Base-by-base conservation (phyloP, 1,140 invertebrate species). In the Mycetomoellerius zeteki region DNA sequence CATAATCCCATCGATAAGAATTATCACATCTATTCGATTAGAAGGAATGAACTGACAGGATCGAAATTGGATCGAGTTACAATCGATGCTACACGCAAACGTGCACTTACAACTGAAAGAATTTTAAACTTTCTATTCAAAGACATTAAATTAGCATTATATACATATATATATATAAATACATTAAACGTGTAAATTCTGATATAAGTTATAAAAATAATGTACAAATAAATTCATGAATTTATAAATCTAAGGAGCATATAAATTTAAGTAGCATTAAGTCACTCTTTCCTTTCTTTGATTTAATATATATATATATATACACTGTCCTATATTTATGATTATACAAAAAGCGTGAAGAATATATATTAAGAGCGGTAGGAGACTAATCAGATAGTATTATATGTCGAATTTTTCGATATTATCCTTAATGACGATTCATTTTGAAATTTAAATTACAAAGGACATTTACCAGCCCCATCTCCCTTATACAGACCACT, bases 391-490 rank as follows among this genome's bases (percentile, higher is more conserved):
- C 33, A 30, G n/a, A 37, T 7, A 14, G 33, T 30, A 43, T n/a
- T n/a, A n/a, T n/a, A n/a, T 8, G 14, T 71, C 30, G 16, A 54
- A 72, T 14, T 71, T 43, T 72, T 47, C 33, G 65, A 71, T 19
- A 2, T 52, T 50, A 50, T 81, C 37, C 52, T 47, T 72, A 30
- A 73, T 58, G 67, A 30, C 14, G 12, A 69, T 47, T 52, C 43
- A 43, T 72, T 82, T 82, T 82, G 37, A 73, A 82, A 73, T 82
- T 73, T 73, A 82, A 72, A 82, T 82, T 82, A 58, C 37, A 82
- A 50, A 16, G 24, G 52, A 12, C 58, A 60, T 50, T 75, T 56
- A n/a, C 21, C 43, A 16, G 27, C n/a, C 24, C 14, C 21, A 7
- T 50, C 16, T 37, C 52, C 19, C n/a, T n/a, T n/a, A n/a, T 16